phyloP scores from a whole-genome alignment of 2,113 vertebrate genomes.

The Amazona vittata region DNA sequence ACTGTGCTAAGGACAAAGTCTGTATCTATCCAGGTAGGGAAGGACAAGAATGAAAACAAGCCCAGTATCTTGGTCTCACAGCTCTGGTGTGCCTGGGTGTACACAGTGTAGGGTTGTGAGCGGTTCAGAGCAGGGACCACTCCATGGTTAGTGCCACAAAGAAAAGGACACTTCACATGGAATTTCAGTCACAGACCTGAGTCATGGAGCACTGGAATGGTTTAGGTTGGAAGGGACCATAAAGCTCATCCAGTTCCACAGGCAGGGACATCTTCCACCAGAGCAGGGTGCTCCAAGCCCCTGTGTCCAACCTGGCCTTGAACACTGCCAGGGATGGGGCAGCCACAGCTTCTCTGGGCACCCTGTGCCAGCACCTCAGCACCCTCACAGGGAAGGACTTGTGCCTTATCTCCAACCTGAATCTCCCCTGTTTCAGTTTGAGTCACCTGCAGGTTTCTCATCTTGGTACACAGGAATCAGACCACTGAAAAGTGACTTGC shows the following conservation, averaged over 20 bases:
- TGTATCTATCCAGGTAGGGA: background rate
- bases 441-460: background rate
- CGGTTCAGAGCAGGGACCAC: background rate
- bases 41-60: rapidly evolving
- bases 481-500: background rate
- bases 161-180: background rate
- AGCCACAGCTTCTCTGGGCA: background rate
- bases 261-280: background rate
- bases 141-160: background rate
- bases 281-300: background rate
- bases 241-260: background rate
- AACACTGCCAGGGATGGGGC: background rate
- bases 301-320: background rate
- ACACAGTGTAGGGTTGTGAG: rapidly evolving
- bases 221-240: background rate
- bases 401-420: background rate
- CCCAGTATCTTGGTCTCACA: rapidly evolving
- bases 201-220: background rate
- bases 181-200: background rate
- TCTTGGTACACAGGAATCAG: background rate
- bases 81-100: background rate
- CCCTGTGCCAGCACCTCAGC: background rate
- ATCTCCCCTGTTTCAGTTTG: background rate
- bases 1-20: background rate
- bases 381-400: background rate